Evolutionary conservation across 1,140 invertebrate genomes (phyloP).

Genomic region (Agrypnia vestita): DNA sequence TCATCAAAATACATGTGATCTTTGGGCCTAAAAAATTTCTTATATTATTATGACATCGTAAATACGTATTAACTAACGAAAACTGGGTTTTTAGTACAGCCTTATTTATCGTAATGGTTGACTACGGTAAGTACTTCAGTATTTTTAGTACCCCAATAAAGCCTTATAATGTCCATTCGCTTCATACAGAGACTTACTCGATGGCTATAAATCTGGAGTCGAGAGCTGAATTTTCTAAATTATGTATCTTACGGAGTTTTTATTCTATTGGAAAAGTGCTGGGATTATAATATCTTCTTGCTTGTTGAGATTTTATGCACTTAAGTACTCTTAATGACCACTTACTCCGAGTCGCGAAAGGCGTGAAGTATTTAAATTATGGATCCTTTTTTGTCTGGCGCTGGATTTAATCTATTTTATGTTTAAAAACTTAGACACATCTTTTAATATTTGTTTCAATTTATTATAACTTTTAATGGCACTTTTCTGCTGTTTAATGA

Average conservation of each 20-base stretch:
- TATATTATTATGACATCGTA: neutral
- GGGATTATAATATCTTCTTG: neutral
- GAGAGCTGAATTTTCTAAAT: constrained; percentile 21
- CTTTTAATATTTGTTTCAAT: no score
- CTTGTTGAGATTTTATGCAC: constrained; percentile 7
- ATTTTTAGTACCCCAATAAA: constrained; percentile 35
- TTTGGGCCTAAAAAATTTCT: neutral
- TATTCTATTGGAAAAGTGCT: constrained; percentile 20
- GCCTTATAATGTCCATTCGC: constrained; percentile 20
- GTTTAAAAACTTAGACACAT: no score
- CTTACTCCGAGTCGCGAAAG: neutral
- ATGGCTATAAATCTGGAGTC: neutral
- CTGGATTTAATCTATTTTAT: no score
- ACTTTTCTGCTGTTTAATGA: no score
- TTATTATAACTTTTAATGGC: no score
- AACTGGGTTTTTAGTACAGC: constrained; percentile 12
- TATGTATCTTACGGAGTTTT: constrained; percentile 16
- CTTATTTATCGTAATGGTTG: constrained; percentile 26
- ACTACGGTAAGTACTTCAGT: constrained; percentile 24
- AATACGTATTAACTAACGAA: constrained; percentile 13
- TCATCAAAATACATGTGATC: constrained; percentile 1
- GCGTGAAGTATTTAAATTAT: no score
- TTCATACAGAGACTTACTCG: constrained; percentile 14
- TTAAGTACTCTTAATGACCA: neutral
- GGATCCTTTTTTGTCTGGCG: no score